Percentiles rank a stretch among this genome's conserved stretches.
Conservation (phyloP, 2,113 vertebrate genomes). For the Sprattus sprattus region DNA sequence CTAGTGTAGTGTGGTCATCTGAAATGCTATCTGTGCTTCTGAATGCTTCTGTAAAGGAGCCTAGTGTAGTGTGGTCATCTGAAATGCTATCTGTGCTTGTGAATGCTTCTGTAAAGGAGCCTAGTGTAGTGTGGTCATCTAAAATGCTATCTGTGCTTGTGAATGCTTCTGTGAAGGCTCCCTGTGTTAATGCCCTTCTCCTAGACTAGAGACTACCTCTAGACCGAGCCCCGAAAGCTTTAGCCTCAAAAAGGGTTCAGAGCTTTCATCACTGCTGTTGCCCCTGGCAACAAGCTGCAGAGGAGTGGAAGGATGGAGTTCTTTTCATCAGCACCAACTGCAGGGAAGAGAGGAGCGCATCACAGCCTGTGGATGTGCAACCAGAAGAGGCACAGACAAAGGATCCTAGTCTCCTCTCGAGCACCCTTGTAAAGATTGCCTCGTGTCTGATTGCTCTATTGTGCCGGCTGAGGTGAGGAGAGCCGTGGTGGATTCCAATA, state of each 20-base stretch:
- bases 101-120: background rate
- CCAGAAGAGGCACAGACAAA: background rate
- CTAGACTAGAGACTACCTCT: background rate
- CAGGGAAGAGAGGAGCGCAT: background rate
- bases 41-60: background rate
- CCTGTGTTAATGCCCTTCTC: background rate
- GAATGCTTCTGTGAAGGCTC: background rate
- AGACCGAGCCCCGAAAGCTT: background rate
- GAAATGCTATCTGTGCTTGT: no score
- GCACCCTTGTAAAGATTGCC: background rate
- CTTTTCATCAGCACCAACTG: background rate
- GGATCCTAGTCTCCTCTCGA: background rate
- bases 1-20: background rate
- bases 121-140: background rate
- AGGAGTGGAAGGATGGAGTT: background rate
- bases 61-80: no score
- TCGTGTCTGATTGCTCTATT: background rate
- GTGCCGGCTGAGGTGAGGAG: background rate
- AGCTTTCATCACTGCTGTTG: background rate
- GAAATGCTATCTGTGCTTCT: background rate
- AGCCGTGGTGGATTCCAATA: background rate
- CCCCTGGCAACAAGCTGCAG: background rate
- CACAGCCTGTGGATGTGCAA: background rate
- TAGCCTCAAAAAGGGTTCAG: background rate
- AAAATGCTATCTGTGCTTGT: background rate